Percentiles rank a stretch among this genome's conserved stretches.
Evolutionary conservation across 35 echinoderm and acorn worm species (phyloP).

Genomic region (Apostichopus californicus): DNA sequence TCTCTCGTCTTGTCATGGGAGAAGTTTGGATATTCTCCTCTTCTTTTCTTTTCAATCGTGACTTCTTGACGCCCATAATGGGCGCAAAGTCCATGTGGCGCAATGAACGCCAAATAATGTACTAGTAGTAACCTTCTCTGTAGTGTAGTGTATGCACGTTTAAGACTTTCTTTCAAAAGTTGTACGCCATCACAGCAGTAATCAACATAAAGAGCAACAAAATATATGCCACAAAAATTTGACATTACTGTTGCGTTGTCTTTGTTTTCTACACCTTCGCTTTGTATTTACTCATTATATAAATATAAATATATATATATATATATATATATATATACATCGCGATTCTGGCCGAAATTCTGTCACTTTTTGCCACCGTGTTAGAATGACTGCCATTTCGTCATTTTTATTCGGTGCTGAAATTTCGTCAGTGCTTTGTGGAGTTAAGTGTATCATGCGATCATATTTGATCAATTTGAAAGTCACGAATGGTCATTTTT

Average conservation of each 20-base stretch:
- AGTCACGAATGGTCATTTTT: no score
- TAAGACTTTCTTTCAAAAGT: constrained; percentile 31
- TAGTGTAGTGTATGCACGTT: constrained; percentile 53
- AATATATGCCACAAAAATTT: constrained; percentile 47
- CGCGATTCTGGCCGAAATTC: no score
- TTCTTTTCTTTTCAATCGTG: neutral
- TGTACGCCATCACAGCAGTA: constrained; percentile 50
- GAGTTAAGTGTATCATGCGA: no score
- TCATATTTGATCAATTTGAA: no score
- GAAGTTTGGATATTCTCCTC: neutral
- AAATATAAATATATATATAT: no score
- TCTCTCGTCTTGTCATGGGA: neutral
- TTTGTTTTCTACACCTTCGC: neutral
- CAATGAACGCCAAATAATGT: constrained; percentile 12
- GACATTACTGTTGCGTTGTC: neutral
- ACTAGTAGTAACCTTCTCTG: constrained; percentile 49
- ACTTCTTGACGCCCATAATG: neutral
- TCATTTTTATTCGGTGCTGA: no score
- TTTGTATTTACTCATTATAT: no score
- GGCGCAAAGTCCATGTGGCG: neutral
- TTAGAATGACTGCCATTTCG: no score
- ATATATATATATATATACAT: no score
- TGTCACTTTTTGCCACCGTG: no score
- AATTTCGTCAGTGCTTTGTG: no score
- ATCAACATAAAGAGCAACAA: constrained; percentile 54